These are phyloP conservation scores for Lutraria lutraria DNA, from an alignment of 2,888 invertebrate genomes.

Conservation along the genomic window DNA sequence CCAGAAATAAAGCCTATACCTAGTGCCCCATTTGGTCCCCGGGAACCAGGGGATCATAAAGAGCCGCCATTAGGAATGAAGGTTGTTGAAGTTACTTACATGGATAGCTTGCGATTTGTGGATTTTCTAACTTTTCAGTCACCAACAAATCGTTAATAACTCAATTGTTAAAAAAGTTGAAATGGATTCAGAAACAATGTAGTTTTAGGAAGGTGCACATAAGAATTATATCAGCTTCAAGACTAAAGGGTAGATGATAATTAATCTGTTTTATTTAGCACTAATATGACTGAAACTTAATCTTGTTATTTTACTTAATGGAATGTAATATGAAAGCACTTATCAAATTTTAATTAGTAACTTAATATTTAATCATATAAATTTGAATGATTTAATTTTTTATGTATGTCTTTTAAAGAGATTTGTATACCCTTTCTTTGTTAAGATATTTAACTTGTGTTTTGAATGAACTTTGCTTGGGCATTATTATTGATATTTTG, in stretches of 20 bases:
- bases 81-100: slow-evolving; percentile 31
- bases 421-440: too few relatives aligned
- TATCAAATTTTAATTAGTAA: too few relatives aligned
- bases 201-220: not conserved
- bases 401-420: too few relatives aligned
- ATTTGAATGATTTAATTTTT: too few relatives aligned
- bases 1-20: slow-evolving; percentile 35
- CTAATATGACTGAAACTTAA: too few relatives aligned
- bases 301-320: too few relatives aligned
- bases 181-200: not conserved
- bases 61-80: slow-evolving; percentile 18
- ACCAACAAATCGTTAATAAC: slow-evolving; percentile 24
- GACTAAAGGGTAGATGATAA: too few relatives aligned
- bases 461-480: not conserved
- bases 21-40: not conserved
- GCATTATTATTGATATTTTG: not conserved
- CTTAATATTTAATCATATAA: too few relatives aligned
- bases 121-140: slow-evolving; percentile 36
- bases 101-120: slow-evolving; percentile 42
- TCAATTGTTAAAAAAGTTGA: not conserved
- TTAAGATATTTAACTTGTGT: not conserved
- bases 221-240: too few relatives aligned
- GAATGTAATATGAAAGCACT: too few relatives aligned
- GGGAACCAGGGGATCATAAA: slow-evolving; percentile 23
- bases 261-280: too few relatives aligned